A percentile compares a stretch with the other conserved stretches of the same genome.
Conservation (phyloP, 1,140 invertebrate genomes). For the Drosophila sulfurigaster region DNA sequence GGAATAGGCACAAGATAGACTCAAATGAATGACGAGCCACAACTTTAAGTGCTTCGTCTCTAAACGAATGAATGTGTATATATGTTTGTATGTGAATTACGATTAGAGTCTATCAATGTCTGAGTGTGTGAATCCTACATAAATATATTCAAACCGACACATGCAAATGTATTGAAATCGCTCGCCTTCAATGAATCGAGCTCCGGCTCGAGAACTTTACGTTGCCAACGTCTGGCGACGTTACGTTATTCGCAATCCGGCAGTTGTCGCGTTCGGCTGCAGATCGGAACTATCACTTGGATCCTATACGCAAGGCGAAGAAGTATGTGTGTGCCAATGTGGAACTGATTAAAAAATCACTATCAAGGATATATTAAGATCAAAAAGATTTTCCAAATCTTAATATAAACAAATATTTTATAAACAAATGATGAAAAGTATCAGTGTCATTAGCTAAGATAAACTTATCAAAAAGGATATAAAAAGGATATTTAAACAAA, state of each 20-base stretch:
- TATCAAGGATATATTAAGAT: constrained; percentile 19
- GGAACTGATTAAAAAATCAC: not conserved
- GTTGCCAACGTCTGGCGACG: constrained; percentile 59
- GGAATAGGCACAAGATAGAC: constrained; percentile 55
- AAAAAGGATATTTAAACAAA: not conserved
- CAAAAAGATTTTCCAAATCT: not conserved
- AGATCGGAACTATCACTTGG: constrained; percentile 67
- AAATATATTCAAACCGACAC: constrained; percentile 71
- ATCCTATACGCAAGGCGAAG: constrained; percentile 62
- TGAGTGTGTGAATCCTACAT: constrained; percentile 66
- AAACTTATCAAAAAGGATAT: not conserved
- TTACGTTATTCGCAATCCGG: constrained; percentile 83
- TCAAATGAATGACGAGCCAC: constrained; percentile 65
- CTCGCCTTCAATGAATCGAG: constrained; percentile 67
- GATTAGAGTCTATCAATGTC: constrained; percentile 29
- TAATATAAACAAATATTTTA: not conserved
- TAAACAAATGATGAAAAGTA: not conserved
- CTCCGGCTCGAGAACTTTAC: constrained; percentile 68
- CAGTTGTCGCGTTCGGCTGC: constrained; percentile 83
- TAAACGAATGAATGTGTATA: constrained; percentile 12
- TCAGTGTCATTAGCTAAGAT: not conserved
- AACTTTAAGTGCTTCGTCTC: constrained; percentile 64
- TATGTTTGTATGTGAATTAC: constrained; percentile 27
- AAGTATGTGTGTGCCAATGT: constrained; percentile 59
- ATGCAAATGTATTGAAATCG: constrained; percentile 81